phyloP scores from a whole-genome alignment of 2,113 vertebrate species.

The Coturnix japonica region DNA sequence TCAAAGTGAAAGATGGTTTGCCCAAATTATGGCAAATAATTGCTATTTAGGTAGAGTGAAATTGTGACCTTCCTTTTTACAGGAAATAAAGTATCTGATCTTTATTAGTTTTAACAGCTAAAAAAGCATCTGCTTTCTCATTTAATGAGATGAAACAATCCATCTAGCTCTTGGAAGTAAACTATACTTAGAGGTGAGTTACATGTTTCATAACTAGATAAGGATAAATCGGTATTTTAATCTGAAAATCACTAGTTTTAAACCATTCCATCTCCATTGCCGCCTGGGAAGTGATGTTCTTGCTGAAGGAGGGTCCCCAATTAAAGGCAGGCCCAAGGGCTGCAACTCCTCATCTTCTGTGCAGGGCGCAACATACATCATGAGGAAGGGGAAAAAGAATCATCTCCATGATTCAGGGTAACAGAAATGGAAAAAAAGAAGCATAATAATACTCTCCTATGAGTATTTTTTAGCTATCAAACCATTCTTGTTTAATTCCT shows the following conservation, averaged over 20 bases:
- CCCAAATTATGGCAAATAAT: not conserved
- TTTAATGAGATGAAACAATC: not conserved
- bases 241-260: not conserved
- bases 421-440: not conserved
- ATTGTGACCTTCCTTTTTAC: not conserved
- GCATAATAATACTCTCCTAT: not conserved
- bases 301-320: not conserved
- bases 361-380: not conserved
- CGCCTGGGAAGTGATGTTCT: not conserved
- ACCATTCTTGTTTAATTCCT: not conserved
- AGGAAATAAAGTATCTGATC: not conserved
- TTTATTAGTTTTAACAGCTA: not conserved
- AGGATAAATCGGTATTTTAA: not conserved
- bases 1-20: not conserved
- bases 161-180: not conserved
- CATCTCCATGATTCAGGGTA: rapidly evolving
- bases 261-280: not conserved
- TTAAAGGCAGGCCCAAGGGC: not conserved
- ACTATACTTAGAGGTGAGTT: not conserved
- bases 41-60: not conserved
- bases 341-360: not conserved
- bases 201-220: not conserved
- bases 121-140: not conserved
- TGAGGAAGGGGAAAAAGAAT: not conserved
- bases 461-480: not conserved